Evolutionary conservation across 2,797 vertebrate species (phyloP).

Genomic region (Adrianichthys oophorus): DNA sequence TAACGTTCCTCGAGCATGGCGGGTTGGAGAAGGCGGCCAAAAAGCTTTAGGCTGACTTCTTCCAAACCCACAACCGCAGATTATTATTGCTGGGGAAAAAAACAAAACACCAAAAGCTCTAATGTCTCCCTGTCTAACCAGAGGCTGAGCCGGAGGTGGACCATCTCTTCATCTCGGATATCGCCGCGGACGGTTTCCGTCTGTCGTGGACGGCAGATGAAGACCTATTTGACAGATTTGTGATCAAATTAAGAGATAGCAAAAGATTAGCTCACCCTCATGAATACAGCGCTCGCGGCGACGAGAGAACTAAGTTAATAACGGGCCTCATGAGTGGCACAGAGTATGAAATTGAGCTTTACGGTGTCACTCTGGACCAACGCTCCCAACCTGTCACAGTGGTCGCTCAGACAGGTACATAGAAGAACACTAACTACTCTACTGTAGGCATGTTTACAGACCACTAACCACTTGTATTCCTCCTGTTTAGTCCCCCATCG

Average conservation of each 20-base stretch:
- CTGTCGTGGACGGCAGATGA: slow-evolving; percentile 92
- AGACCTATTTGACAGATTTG: slow-evolving; percentile 90
- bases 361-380: slow-evolving; percentile 85
- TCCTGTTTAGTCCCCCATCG: slow-evolving; percentile 26
- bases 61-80: slow-evolving; percentile 21
- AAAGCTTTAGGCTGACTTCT: slow-evolving; percentile 22
- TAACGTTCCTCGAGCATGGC: slow-evolving; percentile 63
- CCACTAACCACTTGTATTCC: slow-evolving; percentile 26
- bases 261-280: slow-evolving; percentile 84
- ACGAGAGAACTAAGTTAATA: slow-evolving; percentile 85
- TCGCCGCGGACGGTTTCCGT: slow-evolving; percentile 86
- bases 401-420: slow-evolving; percentile 91
- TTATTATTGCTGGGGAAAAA: slow-evolving; percentile 27
- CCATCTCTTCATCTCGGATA: slow-evolving; percentile 91
- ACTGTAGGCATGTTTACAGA: background rate
- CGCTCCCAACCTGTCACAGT: slow-evolving; percentile 87
- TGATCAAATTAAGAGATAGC: slow-evolving; percentile 92
- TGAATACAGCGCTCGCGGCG: slow-evolving; percentile 80
- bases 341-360: slow-evolving; percentile 93
- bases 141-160: slow-evolving; percentile 95
- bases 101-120: slow-evolving; percentile 33
- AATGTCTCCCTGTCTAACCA: slow-evolving; percentile 75
- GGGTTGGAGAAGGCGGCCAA: slow-evolving; percentile 25
- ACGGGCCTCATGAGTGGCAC: slow-evolving; percentile 88
- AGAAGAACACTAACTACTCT: slow-evolving; percentile 21